Evolutionary conservation across 1,140 invertebrate species (phyloP), one percentile per base, ranked within the genome.

Genomic region (Chrysomallon squamiferum): DNA sequence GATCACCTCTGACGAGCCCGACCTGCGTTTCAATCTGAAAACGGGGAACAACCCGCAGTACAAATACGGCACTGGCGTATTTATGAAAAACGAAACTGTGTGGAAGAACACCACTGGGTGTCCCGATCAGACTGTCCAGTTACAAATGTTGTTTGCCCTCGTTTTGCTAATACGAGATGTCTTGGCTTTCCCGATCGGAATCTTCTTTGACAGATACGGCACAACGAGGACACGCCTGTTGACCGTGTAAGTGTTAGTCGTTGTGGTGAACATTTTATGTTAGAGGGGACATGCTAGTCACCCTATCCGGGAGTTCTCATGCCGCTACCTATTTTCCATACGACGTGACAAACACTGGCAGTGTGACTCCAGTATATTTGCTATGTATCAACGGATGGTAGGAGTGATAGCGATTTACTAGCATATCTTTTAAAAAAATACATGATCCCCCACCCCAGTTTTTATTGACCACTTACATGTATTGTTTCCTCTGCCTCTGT

Each of bases 151-250:
- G 69, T 68, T 74, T 47, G 66, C 66, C 20, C 35, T 76, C 1
- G 70, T 76, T 1, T 32, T 68, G 33, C 69, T 79, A 20, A 27
- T 74, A 9, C 54, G 73, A 25, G 73, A 79, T 54, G 41, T 69
- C 6, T 54, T 77, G 6, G 66, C 72, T 22, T 65, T 75, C 49
- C 73, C 75, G 3, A 18, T 77, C 0, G 74, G 77, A 13, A 50
- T 72, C 29, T 74, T 77, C 63, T 62, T 71, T 41, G 77, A 79
- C 59, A 75, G 68, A 47, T 77, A 73, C 49, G 77, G 77, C 20
- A 79, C 77, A 15, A 79, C 73, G 13, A 58, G 75, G 38, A 79
- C 75, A 11, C 66, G 77, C 4, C 72, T 79, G 0, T 35, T 79
- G 0, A 69, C 72, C 6, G 72, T 79, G 77, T 79, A 71, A 68